Percentiles rank a stretch among this genome's conserved stretches.
Conservation (phyloP, 2,797 vertebrate genomes). For the Diplodus sargus region DNA sequence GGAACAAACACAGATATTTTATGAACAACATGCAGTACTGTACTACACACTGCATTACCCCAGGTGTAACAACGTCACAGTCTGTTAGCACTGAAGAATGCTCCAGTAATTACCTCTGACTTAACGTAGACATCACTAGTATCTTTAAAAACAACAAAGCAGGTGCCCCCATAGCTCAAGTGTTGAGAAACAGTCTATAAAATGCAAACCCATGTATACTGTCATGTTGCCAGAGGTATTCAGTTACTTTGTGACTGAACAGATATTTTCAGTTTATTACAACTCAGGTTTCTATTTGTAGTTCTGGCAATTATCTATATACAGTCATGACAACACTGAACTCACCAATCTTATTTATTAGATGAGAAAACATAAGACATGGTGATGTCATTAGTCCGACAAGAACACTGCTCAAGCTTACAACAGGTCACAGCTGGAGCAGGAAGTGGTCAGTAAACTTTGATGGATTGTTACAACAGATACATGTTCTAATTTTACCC, state of each 20-base stretch:
- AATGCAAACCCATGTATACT: background rate
- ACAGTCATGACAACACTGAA: background rate
- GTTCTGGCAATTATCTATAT: background rate
- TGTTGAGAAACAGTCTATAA: background rate
- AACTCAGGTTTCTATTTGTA: background rate
- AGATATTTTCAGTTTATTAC: background rate
- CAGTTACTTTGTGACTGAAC: background rate
- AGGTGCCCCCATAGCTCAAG: no score
- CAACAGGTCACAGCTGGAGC: background rate
- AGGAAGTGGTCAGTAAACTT: background rate
- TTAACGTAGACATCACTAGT: background rate
- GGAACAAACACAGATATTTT: constrained; percentile 36
- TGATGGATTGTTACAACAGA: background rate
- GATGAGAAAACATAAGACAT: background rate
- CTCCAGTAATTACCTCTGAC: background rate
- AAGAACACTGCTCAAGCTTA: background rate
- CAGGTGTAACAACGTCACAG: background rate
- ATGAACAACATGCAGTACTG: background rate
- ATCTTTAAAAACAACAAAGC: background rate
- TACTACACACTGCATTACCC: background rate
- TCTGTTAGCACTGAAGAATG: background rate
- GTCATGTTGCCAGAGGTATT: background rate
- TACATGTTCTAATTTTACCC: background rate
- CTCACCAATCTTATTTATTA: background rate
- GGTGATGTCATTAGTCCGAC: background rate